Base-by-base conservation (phyloP, 2,888 invertebrate genomes). In the Gastracanthus pulcherrimus region DNA sequence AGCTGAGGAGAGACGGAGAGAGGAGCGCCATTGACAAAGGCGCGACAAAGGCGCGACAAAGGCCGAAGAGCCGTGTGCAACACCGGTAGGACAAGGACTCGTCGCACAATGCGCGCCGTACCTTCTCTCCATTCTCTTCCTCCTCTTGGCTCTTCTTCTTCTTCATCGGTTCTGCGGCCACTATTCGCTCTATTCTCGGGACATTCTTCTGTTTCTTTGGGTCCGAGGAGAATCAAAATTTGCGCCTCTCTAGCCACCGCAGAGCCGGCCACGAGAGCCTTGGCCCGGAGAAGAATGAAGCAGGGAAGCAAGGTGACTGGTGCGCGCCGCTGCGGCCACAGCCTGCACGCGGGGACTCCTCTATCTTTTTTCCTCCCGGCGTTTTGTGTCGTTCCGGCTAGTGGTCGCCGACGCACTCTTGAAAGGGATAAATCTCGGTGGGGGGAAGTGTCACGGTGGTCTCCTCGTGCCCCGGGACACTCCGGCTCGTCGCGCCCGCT, bases 371-470 rank as follows among this genome's bases (percentile, higher is more conserved):
- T 58, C 48, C 38, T 66, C 23, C 23, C 29, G 26, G 51, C 29
- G 36, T 26, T 26, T 38, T 19, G 36, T n/a, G n/a, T 58, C 48
- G 31, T 66, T n/a, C 23, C 29, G 26, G 51, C 29, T 26, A n/a
- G n/a, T 38, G 13, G 36, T 29, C 71, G n/a, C 26, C 23, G 7
- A 4, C 31, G 34, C 26, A 6, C 41, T 41, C 55, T 66, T 69
- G 67, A 83, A 87, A 86, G 81, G 87, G 86, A 89, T 88, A 88
- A 88, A 89, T 90, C 89, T 88, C 84, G 82, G 76, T 80, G 23
- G 38, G 29, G 83, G 81, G 83, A 87, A 87, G 86, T 88, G 88
- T 88, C 89, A 90, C 86, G 89, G 89, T 90, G 90, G 90, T 90
- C n/a, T n/a, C 89, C 64, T 76, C 66, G 64, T 29, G 13, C 16